A percentile compares a stretch with the other conserved stretches of the same genome.
These are phyloP conservation scores for Catharus bicknelli DNA, from an alignment of 2,113 vertebrate genomes.

Conservation along the genomic window DNA sequence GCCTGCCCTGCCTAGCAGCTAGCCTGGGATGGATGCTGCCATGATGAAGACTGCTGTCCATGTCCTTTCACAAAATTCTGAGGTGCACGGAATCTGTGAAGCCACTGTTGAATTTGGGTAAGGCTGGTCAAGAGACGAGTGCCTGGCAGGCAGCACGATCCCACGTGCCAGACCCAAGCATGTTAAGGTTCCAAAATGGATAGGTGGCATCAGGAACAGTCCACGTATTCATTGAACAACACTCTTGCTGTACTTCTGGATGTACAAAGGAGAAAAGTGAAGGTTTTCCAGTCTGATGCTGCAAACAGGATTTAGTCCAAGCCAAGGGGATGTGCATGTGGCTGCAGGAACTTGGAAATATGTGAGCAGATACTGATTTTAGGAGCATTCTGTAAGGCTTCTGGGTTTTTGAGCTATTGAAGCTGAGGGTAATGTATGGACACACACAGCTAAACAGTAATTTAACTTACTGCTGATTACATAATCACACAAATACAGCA, in stretches of 20 bases:
- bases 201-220: not conserved
- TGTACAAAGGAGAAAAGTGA: not conserved
- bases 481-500: not conserved
- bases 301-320: not conserved
- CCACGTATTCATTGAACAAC: not conserved
- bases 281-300: not conserved
- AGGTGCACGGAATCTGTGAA: not conserved
- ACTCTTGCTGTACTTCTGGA: not conserved
- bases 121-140: no score
- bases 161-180: not conserved
- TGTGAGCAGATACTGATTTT: not conserved
- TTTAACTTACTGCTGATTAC: not conserved
- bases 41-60: not conserved
- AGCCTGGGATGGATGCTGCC: not conserved
- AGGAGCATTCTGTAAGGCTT: not conserved
- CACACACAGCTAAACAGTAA: not conserved
- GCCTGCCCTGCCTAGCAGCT: not conserved
- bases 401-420: not conserved
- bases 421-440: not conserved
- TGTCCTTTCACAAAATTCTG: fast-evolving
- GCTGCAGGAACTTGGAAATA: not conserved
- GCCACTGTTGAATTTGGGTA: not conserved
- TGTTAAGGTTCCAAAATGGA: not conserved
- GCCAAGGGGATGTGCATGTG: not conserved
- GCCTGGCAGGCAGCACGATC: not conserved